Evolutionary conservation across 2,113 vertebrate genomes (phyloP), one percentile per base, ranked within the genome.

Genomic region (Gallinago paraguaiae): DNA sequence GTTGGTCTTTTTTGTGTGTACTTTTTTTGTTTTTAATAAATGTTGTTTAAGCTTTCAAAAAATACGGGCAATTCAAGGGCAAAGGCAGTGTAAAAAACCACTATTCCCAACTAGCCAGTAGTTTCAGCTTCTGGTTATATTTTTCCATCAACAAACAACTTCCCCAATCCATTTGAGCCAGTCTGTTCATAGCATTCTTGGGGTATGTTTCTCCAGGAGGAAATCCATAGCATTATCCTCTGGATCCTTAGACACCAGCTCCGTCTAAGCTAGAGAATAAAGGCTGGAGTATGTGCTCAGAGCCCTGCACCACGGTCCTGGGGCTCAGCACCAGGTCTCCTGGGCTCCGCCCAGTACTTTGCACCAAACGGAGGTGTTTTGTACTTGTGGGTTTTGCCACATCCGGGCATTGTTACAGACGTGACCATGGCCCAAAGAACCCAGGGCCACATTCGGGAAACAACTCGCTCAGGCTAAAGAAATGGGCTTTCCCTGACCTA

Each of bases 371-470:
- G 45, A 33, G 25, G 17, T 8, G 11, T 22, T 86, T 64, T 4
- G 8, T 39, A 13, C 30, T 46, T 68, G 30, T 22, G 50, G 37
- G 15, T 30, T 91, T 76, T 91, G 63, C 45, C 68, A 72, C 87
- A 91, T 89, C 76, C 0, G 1, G 24, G 23, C 0, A 0, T 25
- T 48, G 86, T 22, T 11, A 37, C 48, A 46, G 81, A 39, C 1
- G 0, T 17, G 53, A 76, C 45, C 57, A 11, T 0, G 1, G 61
- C 56, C 20, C 1, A 2, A 6, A 25, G 53, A 65, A 23, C 50
- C 51, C 3, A 0, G 24, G 1, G 0, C 12, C 43, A 10, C 2
- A 1, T 19, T 17, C 3, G 4, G 53, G 25, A 61, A 94, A 18
- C 37, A 46, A 9, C 35, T 16, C 6, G 3, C n/a, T 30, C n/a